These are phyloP conservation scores for Dipodomys spectabilis DNA, from an alignment of 2,113 vertebrate genomes.

Conservation along the genomic window DNA sequence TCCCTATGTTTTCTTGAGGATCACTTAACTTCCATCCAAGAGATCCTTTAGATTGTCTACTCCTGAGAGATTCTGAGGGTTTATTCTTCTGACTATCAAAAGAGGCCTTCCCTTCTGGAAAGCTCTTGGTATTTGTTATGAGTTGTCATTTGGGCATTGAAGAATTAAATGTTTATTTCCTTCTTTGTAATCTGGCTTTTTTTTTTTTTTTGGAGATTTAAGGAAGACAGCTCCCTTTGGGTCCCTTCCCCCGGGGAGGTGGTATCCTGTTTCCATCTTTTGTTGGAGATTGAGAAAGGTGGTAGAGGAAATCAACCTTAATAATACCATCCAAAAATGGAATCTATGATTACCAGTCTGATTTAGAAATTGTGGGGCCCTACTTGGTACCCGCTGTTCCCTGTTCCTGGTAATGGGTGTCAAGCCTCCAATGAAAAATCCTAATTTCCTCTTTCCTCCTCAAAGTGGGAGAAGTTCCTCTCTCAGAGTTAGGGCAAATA, in stretches of 20 bases:
- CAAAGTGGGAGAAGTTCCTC: background rate
- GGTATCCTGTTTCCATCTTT: background rate
- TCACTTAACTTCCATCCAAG: background rate
- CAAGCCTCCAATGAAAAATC: background rate
- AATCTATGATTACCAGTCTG: background rate
- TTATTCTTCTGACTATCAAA: background rate
- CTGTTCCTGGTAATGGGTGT: background rate
- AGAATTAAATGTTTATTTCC: background rate
- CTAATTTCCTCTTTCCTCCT: background rate
- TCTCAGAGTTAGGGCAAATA: background rate
- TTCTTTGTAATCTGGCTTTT: background rate
- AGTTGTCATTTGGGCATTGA: background rate
- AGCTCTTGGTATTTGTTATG: background rate
- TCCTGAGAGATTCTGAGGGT: background rate
- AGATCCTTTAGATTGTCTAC: background rate
- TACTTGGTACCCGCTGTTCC: background rate
- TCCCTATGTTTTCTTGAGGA: background rate
- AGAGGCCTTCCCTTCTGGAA: background rate
- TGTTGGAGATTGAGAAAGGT: background rate
- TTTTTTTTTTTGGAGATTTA: background rate
- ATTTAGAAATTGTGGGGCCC: background rate
- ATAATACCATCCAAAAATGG: background rate
- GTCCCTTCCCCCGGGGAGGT: background rate
- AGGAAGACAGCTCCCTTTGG: background rate
- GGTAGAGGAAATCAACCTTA: rapidly evolving